These are phyloP conservation scores for Monomorium pharaonis DNA, from an alignment of 1,140 invertebrate species.

Conservation along the genomic window DNA sequence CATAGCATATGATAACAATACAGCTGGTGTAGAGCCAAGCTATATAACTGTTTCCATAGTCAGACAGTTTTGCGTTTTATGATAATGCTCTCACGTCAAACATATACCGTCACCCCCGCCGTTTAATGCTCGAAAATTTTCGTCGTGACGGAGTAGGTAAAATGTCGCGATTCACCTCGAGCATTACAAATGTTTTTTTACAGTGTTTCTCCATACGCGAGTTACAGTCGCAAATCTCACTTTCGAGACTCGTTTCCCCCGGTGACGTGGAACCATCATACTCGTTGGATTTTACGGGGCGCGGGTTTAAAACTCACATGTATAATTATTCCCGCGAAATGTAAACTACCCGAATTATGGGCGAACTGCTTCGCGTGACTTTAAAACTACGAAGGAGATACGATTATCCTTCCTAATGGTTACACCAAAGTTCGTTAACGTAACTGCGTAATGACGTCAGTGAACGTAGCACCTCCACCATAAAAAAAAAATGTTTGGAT, in stretches of 20 bases:
- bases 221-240: slow-evolving; percentile 10
- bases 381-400: slow-evolving; percentile 56
- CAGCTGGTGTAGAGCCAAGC: slow-evolving; percentile 40
- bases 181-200: slow-evolving; percentile 56
- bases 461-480: too few relatives aligned
- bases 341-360: slow-evolving; percentile 46
- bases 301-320: slow-evolving; percentile 46
- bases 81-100: slow-evolving; percentile 43
- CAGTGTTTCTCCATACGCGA: slow-evolving; percentile 14
- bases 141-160: slow-evolving; percentile 8
- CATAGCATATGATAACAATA: slow-evolving; percentile 37
- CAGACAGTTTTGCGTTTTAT: slow-evolving; percentile 48
- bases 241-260: slow-evolving; percentile 4
- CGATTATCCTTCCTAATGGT: slow-evolving; percentile 54
- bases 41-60: slow-evolving; percentile 45
- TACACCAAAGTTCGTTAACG: slow-evolving; percentile 26
- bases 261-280: slow-evolving; percentile 48
- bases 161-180: slow-evolving; percentile 34
- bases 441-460: slow-evolving; percentile 23
- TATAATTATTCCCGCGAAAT: slow-evolving; percentile 54
- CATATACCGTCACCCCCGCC: slow-evolving; percentile 23
- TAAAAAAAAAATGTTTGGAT: too few relatives aligned
- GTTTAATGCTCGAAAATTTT: slow-evolving; percentile 59
- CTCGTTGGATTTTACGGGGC: slow-evolving; percentile 39
- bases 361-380: slow-evolving; percentile 35